Evolutionary conservation across 2,797 vertebrate genomes (phyloP).

Genomic region (Heteromormyrus szaboi): DNA sequence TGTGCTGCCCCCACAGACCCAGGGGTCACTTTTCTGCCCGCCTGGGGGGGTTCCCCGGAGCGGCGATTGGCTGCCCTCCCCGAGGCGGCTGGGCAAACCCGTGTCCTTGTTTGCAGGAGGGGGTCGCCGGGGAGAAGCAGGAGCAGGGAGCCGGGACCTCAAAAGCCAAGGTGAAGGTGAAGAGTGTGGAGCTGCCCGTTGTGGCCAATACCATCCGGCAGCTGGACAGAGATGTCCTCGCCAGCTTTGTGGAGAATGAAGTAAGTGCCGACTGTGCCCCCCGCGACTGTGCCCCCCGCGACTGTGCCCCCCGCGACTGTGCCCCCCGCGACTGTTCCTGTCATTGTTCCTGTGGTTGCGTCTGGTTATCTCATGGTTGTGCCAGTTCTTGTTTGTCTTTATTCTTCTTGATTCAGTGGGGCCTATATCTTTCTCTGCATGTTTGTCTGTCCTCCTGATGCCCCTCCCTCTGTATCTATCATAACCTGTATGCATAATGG

Average conservation of each 20-base stretch:
- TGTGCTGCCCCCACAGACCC: background rate
- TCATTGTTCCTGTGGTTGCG: background rate
- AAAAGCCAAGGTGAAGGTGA: conserved; percentile 97
- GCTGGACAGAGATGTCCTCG: conserved; percentile 76
- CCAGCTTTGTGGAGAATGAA: conserved; percentile 90
- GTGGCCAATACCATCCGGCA: conserved; percentile 83
- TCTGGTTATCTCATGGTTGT: background rate
- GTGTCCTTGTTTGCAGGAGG: background rate
- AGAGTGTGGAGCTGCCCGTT: conserved; percentile 85
- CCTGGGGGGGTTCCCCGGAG: background rate
- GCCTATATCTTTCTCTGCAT: background rate
- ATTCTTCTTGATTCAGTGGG: background rate
- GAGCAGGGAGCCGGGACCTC: conserved; percentile 86
- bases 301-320: background rate
- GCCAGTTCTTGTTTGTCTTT: background rate
- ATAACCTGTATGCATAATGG: background rate
- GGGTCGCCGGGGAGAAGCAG: conserved; percentile 57
- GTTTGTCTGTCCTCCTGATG: background rate
- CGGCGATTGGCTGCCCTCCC: background rate
- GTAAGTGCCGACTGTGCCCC: conserved; percentile 50
- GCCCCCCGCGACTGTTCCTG: too few species aligned
- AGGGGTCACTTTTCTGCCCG: background rate
- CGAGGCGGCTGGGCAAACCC: background rate
- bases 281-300: background rate
- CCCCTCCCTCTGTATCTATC: background rate